Percentiles rank a stretch among this genome's conserved stretches.
These are phyloP conservation scores for Synergus japonicus DNA, from an alignment of 2,888 invertebrate genomes.

Conservation along the genomic window DNA sequence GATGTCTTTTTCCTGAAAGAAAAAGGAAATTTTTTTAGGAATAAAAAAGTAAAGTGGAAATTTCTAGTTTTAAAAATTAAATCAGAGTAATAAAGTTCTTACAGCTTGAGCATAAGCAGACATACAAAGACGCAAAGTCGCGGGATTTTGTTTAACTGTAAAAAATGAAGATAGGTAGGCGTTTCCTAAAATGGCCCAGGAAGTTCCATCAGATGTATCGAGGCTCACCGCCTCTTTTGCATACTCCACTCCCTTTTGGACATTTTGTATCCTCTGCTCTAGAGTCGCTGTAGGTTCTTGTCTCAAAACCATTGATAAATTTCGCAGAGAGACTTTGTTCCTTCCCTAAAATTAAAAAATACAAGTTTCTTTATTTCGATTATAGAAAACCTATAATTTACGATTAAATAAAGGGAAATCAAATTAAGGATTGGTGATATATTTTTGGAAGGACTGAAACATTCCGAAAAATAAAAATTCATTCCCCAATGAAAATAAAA, in stretches of 20 bases:
- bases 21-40: constrained; percentile 35
- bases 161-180: constrained; percentile 91
- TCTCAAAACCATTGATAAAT: constrained; percentile 88
- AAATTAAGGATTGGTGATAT: not conserved
- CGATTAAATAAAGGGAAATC: not conserved
- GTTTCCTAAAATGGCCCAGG: constrained; percentile 92
- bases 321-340: constrained; percentile 87
- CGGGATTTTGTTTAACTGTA: constrained; percentile 85
- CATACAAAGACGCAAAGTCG: constrained; percentile 85
- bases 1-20: constrained; percentile 83
- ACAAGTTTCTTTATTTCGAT: not conserved
- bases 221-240: constrained; percentile 90
- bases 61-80: not conserved
- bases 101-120: constrained; percentile 90
- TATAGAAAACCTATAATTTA: not conserved
- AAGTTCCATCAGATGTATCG: constrained; percentile 88
- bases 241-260: constrained; percentile 85
- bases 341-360: constrained; percentile 79
- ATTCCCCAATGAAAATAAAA: too few species aligned
- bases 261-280: constrained; percentile 80
- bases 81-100: constrained; percentile 67
- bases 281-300: constrained; percentile 80
- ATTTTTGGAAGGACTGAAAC: not conserved
- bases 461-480: too few species aligned
- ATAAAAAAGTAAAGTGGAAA: not conserved